phyloP scores from a whole-genome alignment of 2,888 invertebrate species.

The Rhamphomyia laevipes region DNA sequence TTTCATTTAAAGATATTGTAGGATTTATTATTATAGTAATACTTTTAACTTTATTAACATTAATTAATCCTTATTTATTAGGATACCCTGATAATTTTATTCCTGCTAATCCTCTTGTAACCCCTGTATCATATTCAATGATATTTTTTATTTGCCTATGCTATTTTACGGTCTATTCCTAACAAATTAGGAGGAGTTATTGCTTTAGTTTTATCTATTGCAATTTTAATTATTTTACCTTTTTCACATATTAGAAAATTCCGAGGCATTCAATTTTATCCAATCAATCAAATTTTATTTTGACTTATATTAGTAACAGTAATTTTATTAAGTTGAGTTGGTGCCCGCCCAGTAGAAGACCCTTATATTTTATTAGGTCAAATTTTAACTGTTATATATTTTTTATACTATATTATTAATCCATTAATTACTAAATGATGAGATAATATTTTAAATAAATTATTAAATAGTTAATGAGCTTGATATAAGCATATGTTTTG shows the following conservation, averaged over 20 bases:
- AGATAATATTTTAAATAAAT: conserved; percentile 39
- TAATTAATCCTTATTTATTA: conserved; percentile 47
- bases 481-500: conserved; percentile 54
- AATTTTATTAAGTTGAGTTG: conserved; percentile 59
- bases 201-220: conserved; percentile 43
- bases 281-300: conserved; percentile 47
- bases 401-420: conserved; percentile 45
- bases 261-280: conserved; percentile 48
- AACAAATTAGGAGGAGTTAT: conserved; percentile 65
- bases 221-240: conserved; percentile 52
- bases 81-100: conserved; percentile 65
- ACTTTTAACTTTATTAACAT: conserved; percentile 41
- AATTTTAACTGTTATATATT: conserved; percentile 48
- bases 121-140: conserved; percentile 69
- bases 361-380: conserved; percentile 52
- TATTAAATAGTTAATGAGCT: conserved; percentile 50
- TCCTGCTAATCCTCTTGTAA: conserved; percentile 39
- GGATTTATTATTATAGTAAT: conserved; percentile 47
- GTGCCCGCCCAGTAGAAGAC: conserved; percentile 53
- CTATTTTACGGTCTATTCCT: conserved; percentile 67
- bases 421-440: conserved; percentile 42
- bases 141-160: conserved; percentile 74
- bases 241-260: conserved; percentile 45
- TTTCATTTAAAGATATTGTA: conserved; percentile 49
- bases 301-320: conserved; percentile 45